Evolutionary conservation across 2,797 vertebrate species (phyloP), one percentile per base, ranked within the genome.

Genomic region (Perdix hodgsoniae): DNA sequence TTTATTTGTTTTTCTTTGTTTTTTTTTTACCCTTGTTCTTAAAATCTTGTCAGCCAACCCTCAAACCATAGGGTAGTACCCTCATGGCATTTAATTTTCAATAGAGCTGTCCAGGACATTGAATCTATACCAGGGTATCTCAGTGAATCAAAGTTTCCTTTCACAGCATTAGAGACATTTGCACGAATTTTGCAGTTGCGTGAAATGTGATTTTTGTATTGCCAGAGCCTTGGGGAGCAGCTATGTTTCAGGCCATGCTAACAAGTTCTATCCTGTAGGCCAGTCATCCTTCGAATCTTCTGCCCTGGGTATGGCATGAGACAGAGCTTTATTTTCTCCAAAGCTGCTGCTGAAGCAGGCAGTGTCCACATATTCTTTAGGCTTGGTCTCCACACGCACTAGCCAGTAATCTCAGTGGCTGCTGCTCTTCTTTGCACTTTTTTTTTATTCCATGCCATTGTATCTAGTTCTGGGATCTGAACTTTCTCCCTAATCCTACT

Each of bases 301-400:
- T 70, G 19, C 13, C 42, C 35, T 50, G 24, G 40, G 74, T 0
- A 73, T 40, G 17, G 40, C 74, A 75, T 81, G 70, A 90, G 66
- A 31, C 21, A 92, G 54, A 88, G 70, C 45, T 83, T 92, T 85
- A 83, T 85, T 92, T 93, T 91, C 82, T 69, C 37, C 37, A 54
- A 39, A 85, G 71, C 74, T 91, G 75, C 54, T 96, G 92, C 87
- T 89, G 85, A 86, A 95, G 74, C 19, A 78, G 80, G 75, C 89
- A 90, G 50, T 56, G 27, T 54, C 90, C 76, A 88, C 91, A 91
- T 80, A 71, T 96, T 90, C 87, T 82, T 88, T 80, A 79, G 50
- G 67, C 56, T 94, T 73, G 45, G 78, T 93, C 70, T 89, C 65
- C 86, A 40, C 88, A 86, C 50, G 71, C 61, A 60, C 76, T 73